Evolutionary conservation across 2,113 vertebrate species (phyloP).

Genomic region (Meles meles): DNA sequence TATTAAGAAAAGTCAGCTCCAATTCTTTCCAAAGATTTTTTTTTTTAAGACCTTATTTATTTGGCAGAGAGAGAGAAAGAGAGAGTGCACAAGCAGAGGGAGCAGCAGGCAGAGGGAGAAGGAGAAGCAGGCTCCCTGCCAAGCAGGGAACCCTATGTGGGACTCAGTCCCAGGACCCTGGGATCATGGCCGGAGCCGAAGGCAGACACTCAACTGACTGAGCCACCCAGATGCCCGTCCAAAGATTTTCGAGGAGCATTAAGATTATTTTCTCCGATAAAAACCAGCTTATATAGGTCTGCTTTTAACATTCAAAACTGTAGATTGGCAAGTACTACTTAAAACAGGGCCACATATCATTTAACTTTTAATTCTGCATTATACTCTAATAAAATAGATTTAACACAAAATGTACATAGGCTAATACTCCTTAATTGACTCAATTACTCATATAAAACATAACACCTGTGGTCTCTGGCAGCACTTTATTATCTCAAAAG

Average conservation of each 20-base stretch:
- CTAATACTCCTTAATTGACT: constrained; percentile 23
- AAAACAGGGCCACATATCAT: constrained; percentile 51
- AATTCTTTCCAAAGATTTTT: constrained; percentile 38
- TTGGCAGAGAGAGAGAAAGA: not conserved
- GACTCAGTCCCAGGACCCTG: not conserved
- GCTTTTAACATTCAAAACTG: constrained; percentile 29
- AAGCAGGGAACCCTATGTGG: not conserved
- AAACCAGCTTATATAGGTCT: not conserved
- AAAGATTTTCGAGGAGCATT: not conserved
- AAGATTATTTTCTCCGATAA: not conserved
- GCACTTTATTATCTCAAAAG: not conserved
- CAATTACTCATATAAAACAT: constrained; percentile 4
- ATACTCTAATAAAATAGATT: constrained; percentile 45
- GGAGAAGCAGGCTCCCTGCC: not conserved
- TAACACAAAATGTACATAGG: constrained; percentile 35
- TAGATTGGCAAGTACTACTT: constrained; percentile 48
- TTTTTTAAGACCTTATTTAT: not conserved
- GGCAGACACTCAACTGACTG: not conserved
- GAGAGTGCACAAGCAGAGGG: not conserved
- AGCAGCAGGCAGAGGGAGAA: not conserved
- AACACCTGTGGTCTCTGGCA: not conserved
- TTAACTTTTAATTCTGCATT: constrained; percentile 42
- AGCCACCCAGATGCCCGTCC: not conserved
- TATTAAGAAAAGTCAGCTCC: constrained; percentile 54
- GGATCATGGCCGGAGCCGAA: not conserved